Conservation (phyloP, 2,888 invertebrate species). For the Drosophila nr. medialis region DNA sequence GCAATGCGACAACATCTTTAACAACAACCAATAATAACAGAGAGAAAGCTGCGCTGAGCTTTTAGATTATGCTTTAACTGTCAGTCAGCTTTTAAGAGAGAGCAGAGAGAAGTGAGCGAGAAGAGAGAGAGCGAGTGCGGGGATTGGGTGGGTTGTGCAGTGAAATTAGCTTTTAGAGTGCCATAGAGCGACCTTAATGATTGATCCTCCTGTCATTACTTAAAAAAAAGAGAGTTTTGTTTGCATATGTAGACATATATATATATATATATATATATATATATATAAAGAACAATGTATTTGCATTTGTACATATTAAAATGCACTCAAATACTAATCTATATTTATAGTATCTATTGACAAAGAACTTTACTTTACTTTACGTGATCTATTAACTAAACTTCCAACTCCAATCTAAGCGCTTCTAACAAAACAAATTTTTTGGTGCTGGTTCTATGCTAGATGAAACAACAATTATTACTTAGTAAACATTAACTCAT, state of each 20-base stretch:
- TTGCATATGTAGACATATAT: constrained; percentile 5
- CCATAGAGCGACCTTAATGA: constrained; percentile 43
- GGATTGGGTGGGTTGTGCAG: neutral
- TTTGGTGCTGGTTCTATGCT: constrained; percentile 70
- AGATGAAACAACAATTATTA: constrained; percentile 40
- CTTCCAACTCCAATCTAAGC: constrained; percentile 58
- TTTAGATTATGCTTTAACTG: constrained; percentile 17
- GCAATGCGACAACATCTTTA: constrained; percentile 15
- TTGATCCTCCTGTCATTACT: constrained; percentile 22
- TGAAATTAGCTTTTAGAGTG: constrained; percentile 38
- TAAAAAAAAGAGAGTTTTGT: constrained; percentile 24
- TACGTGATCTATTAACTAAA: constrained; percentile 19
- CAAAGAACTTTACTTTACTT: constrained; percentile 21
- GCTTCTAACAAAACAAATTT: constrained; percentile 66
- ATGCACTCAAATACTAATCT: constrained; percentile 51
- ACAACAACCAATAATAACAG: constrained; percentile 7
- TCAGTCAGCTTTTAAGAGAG: constrained; percentile 23
- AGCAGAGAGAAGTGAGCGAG: constrained; percentile 10
- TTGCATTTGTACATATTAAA: constrained; percentile 44
- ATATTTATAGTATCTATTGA: constrained; percentile 29
- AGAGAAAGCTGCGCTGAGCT: constrained; percentile 4
- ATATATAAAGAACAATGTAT: constrained; percentile 1
- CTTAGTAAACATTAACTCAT: constrained; percentile 16
- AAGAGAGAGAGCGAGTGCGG: constrained; percentile 5
- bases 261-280: too few species aligned